Conservation (phyloP, 2,797 vertebrate species). For the Bucorvus abyssinicus region DNA sequence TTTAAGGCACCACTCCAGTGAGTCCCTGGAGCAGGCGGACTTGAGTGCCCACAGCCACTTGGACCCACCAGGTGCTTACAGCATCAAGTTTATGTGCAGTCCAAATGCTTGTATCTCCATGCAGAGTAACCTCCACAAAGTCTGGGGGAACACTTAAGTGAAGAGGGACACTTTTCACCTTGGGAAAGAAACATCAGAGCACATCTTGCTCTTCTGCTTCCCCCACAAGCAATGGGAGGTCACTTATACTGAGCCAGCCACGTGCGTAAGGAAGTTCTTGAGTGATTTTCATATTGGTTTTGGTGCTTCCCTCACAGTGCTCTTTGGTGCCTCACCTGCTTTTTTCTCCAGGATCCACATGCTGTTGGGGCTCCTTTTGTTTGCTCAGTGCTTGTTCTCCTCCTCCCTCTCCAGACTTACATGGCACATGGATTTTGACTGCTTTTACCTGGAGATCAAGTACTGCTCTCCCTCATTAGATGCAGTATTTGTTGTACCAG, state of each 20-base stretch:
- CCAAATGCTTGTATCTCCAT: background rate
- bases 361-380: background rate
- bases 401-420: background rate
- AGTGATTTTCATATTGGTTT: background rate
- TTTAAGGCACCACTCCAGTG: background rate
- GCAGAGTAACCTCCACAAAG: background rate
- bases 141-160: background rate
- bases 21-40: background rate
- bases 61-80: rapidly evolving
- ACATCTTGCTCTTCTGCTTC: background rate
- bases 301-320: background rate
- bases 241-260: background rate
- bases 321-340: background rate
- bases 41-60: rapidly evolving
- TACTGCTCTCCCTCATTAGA: background rate
- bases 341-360: background rate
- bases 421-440: slow-evolving; percentile 43
- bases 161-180: background rate
- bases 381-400: background rate
- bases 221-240: rapidly evolving
- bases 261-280: background rate
- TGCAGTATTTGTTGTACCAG: slow-evolving; percentile 31
- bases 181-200: background rate
- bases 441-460: slow-evolving; percentile 22
- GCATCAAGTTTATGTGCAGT: background rate